Evolutionary conservation across 1,140 invertebrate species (phyloP), one percentile per base, ranked within the genome.

Genomic region (Adelges cooleyi): DNA sequence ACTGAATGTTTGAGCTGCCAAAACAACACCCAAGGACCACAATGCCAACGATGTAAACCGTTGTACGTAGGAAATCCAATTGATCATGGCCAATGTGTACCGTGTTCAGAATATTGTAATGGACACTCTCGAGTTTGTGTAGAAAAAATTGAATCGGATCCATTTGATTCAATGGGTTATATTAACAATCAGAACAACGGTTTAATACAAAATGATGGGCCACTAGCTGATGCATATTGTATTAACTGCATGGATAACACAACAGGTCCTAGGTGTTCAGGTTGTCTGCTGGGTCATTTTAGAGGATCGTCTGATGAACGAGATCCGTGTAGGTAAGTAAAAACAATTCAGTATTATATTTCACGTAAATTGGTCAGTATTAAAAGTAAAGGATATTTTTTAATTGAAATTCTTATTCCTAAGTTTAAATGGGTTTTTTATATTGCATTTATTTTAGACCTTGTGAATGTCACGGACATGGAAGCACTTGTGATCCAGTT

Each of bases 381-480:
- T n/a, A n/a, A n/a, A n/a, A n/a, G n/a, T n/a, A n/a, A n/a, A n/a
- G n/a, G n/a, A n/a, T n/a, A n/a, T n/a, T n/a, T n/a, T n/a, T n/a
- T n/a, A n/a, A n/a, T n/a, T n/a, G n/a, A n/a, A n/a, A n/a, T n/a
- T n/a, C n/a, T n/a, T n/a, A n/a, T n/a, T n/a, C n/a, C n/a, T n/a
- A n/a, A n/a, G n/a, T n/a, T n/a, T n/a, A n/a, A n/a, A 6, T 33
- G 5, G 11, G 29, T 33, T 33, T 33, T 33, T 6, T 6, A 33
- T 33, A 33, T 6, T 33, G 29, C 29, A 33, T 33, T 6, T 33
- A 51, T 11, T 29, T 44, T 42, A 62, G 69, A 15, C 69, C 68
- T 20, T 94, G 92, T 72, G 86, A 95, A 73, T 97, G 95, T 74
- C 89, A 97, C 74, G 92, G 92, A 0, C 95, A 98, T 77, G 92